Conservation (phyloP, 1,140 invertebrate species). For the Formica selysi region DNA sequence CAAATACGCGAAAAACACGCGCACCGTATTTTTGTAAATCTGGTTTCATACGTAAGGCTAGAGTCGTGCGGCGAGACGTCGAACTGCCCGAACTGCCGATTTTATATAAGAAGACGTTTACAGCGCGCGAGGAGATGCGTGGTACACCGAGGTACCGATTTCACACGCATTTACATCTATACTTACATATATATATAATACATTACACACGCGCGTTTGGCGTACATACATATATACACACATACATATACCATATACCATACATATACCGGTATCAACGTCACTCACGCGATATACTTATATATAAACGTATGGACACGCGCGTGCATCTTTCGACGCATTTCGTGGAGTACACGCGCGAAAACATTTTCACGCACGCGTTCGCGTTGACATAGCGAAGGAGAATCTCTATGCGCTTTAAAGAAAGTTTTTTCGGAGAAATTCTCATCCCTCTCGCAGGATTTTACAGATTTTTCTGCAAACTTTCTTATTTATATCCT, state of each 20-base stretch:
- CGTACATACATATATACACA: slow-evolving; percentile 16
- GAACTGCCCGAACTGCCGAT: slow-evolving; percentile 85
- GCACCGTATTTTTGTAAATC: slow-evolving; percentile 87
- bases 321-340: slow-evolving; percentile 36
- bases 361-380: slow-evolving; percentile 20
- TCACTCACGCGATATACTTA: slow-evolving; percentile 44
- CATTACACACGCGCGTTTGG: slow-evolving; percentile 29
- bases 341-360: not conserved
- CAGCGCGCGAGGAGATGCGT: slow-evolving; percentile 55
- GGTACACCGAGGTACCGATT: slow-evolving; percentile 47
- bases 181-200: not conserved
- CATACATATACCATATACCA: not conserved
- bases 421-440: not conserved
- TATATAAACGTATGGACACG: slow-evolving; percentile 28
- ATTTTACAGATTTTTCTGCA: not conserved
- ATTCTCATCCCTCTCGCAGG: not conserved
- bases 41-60: slow-evolving; percentile 86
- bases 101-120: slow-evolving; percentile 83
- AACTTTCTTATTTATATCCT: not conserved
- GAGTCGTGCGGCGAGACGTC: slow-evolving; percentile 82
- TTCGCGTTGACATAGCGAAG: slow-evolving; percentile 50
- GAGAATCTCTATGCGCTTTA: not conserved
- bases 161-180: slow-evolving; percentile 59
- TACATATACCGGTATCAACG: slow-evolving; percentile 30
- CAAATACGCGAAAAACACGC: slow-evolving; percentile 85